These are phyloP conservation scores for Dendropsophus ebraccatus DNA, from an alignment of 2,113 vertebrate species.

Conservation along the genomic window DNA sequence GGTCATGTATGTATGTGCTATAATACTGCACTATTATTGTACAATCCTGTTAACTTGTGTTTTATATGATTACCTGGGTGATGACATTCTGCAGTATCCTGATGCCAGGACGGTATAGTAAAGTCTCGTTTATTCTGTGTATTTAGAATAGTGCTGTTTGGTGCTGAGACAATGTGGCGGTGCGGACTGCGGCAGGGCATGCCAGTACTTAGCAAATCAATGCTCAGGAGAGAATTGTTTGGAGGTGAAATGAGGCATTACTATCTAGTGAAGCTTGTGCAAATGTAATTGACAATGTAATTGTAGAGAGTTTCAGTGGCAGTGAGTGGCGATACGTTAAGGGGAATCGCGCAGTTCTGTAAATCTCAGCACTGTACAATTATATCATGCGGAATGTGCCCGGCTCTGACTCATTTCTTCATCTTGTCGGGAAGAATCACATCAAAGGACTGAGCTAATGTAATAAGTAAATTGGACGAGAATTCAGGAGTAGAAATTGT, in stretches of 20 bases:
- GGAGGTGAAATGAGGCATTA: not conserved
- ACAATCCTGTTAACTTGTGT: no score
- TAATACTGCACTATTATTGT: no score
- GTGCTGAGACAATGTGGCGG: not conserved
- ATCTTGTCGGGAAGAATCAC: not conserved
- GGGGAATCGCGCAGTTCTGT: not conserved
- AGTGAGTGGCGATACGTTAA: not conserved
- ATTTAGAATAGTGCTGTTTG: not conserved
- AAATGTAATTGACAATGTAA: constrained; percentile 12
- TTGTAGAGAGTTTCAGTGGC: not conserved
- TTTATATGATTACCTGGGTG: no score
- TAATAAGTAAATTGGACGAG: not conserved
- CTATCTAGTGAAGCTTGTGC: constrained; percentile 1
- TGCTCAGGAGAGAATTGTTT: not conserved
- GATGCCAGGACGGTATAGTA: no score
- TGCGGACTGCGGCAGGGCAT: not conserved
- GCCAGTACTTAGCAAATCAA: not conserved
- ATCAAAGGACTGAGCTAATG: not conserved
- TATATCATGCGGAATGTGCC: not conserved
- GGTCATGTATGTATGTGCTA: no score
- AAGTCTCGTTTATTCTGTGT: not conserved
- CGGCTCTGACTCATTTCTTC: not conserved
- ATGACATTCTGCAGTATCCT: no score
- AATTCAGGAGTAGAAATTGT: not conserved
- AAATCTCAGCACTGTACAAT: not conserved